phyloP scores from a whole-genome alignment of 2,113 vertebrate species.

The Tetrao urogallus region DNA sequence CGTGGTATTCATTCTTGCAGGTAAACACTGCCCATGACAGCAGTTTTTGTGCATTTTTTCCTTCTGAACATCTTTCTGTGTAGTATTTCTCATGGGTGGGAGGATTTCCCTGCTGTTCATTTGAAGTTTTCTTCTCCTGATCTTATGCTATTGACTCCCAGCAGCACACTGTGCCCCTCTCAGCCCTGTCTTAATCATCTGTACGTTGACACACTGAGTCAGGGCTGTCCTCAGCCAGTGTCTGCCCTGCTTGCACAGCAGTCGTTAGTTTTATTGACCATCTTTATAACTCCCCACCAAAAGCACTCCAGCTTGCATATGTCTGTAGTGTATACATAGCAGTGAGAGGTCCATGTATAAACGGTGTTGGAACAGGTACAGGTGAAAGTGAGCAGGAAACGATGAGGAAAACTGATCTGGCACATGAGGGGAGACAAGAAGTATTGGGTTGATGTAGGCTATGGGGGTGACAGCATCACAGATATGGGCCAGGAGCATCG shows the following conservation, averaged over 20 bases:
- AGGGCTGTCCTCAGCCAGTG: neutral
- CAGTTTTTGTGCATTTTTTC: neutral
- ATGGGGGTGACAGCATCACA: neutral
- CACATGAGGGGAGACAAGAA: neutral
- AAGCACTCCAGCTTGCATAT: neutral
- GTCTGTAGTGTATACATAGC: neutral
- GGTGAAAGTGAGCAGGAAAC: slow-evolving; percentile 8
- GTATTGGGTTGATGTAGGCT: neutral
- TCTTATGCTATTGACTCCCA: neutral
- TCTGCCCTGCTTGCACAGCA: neutral
- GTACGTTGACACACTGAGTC: neutral
- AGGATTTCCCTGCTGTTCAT: neutral
- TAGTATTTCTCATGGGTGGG: neutral
- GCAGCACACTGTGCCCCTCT: neutral
- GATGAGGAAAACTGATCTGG: neutral
- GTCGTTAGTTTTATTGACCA: neutral
- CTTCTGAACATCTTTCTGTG: neutral
- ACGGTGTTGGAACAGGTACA: neutral
- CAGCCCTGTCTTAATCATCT: neutral
- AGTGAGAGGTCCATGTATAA: neutral
- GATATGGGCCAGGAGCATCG: neutral
- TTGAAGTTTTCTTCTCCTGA: neutral
- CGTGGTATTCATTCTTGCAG: neutral
- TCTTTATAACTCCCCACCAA: neutral
- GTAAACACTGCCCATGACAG: neutral